Evolutionary conservation across 2,888 invertebrate genomes (phyloP), one percentile per base, ranked within the genome.

Genomic region (Sinodicranocentrus sp.): DNA sequence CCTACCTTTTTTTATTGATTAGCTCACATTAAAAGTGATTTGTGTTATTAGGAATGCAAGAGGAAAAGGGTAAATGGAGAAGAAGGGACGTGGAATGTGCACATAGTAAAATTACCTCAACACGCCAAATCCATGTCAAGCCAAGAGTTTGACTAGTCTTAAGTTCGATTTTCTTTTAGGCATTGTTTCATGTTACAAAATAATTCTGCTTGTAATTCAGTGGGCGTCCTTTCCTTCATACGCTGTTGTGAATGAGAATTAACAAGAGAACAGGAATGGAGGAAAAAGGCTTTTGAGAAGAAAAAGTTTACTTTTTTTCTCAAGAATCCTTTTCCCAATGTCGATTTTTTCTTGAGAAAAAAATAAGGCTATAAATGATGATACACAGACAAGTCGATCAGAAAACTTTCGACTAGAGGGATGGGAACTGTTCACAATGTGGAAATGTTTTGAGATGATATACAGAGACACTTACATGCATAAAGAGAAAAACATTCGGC

Each of bases 131-230:
- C n/a, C n/a, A n/a, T n/a, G n/a, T n/a, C n/a, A n/a, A n/a, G n/a
- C n/a, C n/a, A n/a, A n/a, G n/a, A n/a, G n/a, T n/a, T n/a, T n/a
- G n/a, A n/a, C n/a, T n/a, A n/a, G n/a, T n/a, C n/a, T n/a, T n/a
- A 33, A 33, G 33, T 6, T 6, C 3, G 33, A 33, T 6, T 33
- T 33, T 33, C 10, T 33, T 33, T 33, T 33, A 33, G 21, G 23
- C 39, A 39, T 68, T 44, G 19, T 54, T 54, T 54, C 52, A 8
- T 39, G 25, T 10, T n/a, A 54, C 57, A 39, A 70, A 57, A 33
- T 57, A 57, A 33, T 57, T 57, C 54, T 54, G 21, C 33, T 76
- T 76, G 43, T 65, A 48, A 76, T 76, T 76, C 76, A 52, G 54
- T 52, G 17, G 65, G 67, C 67, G 76, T 76, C 73, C 43, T 57